Percentiles rank a stretch among this genome's conserved stretches.
phyloP scores from a whole-genome alignment of 2,797 vertebrate species.

The Botia kubotai region DNA sequence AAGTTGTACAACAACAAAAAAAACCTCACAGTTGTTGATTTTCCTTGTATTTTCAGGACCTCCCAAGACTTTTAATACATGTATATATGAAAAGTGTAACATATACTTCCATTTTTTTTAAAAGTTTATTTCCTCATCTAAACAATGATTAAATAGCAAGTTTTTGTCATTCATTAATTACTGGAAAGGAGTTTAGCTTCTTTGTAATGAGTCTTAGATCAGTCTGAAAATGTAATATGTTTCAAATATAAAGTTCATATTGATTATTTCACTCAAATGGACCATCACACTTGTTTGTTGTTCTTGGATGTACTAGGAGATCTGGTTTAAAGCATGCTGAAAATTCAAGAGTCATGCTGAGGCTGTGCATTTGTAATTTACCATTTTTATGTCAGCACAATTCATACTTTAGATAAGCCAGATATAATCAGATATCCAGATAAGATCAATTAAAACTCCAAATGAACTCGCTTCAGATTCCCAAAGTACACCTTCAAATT shows the following conservation, averaged over 20 bases:
- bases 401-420: background rate
- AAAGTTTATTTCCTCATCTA: background rate
- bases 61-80: constrained; percentile 44
- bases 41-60: constrained; percentile 30
- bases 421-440: background rate
- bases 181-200: too few relatives aligned
- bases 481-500: background rate
- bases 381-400: background rate
- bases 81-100: constrained; percentile 28
- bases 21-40: constrained; percentile 32
- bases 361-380: background rate
- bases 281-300: constrained; percentile 6
- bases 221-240: background rate
- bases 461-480: background rate
- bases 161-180: too few relatives aligned
- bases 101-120: constrained; percentile 18
- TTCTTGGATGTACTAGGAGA: background rate
- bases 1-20: constrained; percentile 31
- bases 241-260: background rate
- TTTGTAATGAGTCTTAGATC: background rate
- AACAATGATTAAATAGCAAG: background rate
- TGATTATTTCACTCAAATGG: constrained; percentile 36
- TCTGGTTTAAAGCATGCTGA: constrained; percentile 1
- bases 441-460: too few relatives aligned
- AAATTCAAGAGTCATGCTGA: too few relatives aligned